Conservation (phyloP, 2,113 vertebrate species). For the Pao palembangensis region DNA sequence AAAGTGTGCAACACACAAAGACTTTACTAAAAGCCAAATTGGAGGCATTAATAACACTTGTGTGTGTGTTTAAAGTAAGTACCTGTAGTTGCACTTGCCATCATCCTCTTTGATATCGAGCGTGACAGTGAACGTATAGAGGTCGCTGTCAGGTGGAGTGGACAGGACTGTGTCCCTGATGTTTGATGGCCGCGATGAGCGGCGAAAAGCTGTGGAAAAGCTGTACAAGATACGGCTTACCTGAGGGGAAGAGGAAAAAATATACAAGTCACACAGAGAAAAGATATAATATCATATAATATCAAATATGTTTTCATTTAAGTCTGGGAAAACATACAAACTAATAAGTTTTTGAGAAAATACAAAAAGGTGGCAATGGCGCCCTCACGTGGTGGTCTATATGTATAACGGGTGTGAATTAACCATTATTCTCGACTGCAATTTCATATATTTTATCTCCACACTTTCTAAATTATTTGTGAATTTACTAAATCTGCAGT, state of each 20-base stretch:
- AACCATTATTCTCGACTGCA: not conserved
- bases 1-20: too few species aligned
- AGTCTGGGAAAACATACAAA: not conserved
- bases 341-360: not conserved
- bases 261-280: not conserved
- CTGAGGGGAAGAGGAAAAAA: slow-evolving; percentile 61
- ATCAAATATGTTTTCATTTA: not conserved
- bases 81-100: slow-evolving; percentile 97
- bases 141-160: slow-evolving; percentile 84
- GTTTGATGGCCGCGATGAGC: slow-evolving; percentile 86
- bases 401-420: not conserved
- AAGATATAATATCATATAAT: too few species aligned
- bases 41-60: not conserved
- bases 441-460: not conserved
- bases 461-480: not conserved
- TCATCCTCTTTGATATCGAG: slow-evolving; percentile 97
- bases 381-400: slow-evolving; percentile 38
- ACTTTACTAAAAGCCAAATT: too few species aligned
- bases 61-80: slow-evolving; percentile 4
- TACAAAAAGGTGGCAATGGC: slow-evolving; percentile 15
- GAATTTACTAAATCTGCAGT: not conserved
- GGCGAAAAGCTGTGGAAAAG: slow-evolving; percentile 92
- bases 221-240: slow-evolving; percentile 97
- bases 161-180: slow-evolving; percentile 78
- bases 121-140: slow-evolving; percentile 90